Evolutionary conservation across 2,888 invertebrate genomes (phyloP), one percentile per base, ranked within the genome.

Genomic region (Ametastegia equiseti): DNA sequence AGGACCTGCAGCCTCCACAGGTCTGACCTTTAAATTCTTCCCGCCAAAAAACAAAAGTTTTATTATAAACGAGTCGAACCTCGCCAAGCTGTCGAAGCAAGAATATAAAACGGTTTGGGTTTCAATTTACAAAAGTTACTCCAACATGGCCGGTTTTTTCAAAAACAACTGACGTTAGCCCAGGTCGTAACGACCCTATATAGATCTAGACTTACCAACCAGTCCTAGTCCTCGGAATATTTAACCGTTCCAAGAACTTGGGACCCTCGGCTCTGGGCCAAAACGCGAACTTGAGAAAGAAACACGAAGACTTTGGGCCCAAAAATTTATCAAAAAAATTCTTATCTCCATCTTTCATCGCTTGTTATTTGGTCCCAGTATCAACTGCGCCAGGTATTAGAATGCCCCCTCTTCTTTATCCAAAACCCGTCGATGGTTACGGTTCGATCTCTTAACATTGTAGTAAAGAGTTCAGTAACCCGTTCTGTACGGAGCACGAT

Each of bases 1-100:
- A 83, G 84, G 83, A 82, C 80, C 81, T 65, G 78, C 67, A 82
- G 81, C 81, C 80, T 39, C 83, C 81, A 77, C 75, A 39, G 81
- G 30, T 77, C 83, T 73, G 86, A 84, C 84, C 86, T 86, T 86
- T 86, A 86, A 86, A 86, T 85, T 86, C 86, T 86, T 83, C 82
- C 84, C 23, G 60, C 42, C 60, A 15, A n/a, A 78, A 63, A 63
- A 78, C 39, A 50, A 60, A 27, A 57, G 57, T 60, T 54, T 54
- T 75, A 54, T 30, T 54, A 54, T 54, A 54, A 54, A 75, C 50
- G 45, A 33, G 33, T 75, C 39, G 75, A 54, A 19, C 33, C 54
- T 75, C 19, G 19, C 5, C 27, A 5, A n/a, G 47, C 45, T 27
- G 65, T 65, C 45, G 23, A 2, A 45, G 45, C 27, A 19, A 13